A percentile compares a stretch with the other conserved stretches of the same genome.
phyloP scores from a whole-genome alignment of 2,888 invertebrate genomes.

The Sycophila texana region DNA sequence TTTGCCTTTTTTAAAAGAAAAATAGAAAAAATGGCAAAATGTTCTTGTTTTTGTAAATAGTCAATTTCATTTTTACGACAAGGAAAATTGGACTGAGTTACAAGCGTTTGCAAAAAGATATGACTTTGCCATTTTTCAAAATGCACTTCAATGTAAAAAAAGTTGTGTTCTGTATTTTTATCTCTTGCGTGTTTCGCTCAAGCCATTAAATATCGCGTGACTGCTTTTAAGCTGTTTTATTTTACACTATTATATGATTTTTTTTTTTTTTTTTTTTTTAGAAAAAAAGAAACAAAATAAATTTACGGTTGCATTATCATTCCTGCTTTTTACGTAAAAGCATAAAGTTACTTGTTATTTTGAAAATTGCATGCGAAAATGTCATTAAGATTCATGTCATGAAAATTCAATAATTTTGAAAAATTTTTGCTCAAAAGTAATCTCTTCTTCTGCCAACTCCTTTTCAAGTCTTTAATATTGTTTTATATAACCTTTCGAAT shows the following conservation, averaged over 20 bases:
- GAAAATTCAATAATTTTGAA: too few species aligned
- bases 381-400: too few species aligned
- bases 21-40: too few species aligned
- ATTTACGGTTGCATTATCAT: constrained; percentile 5
- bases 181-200: constrained; percentile 8
- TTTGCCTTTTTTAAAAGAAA: not conserved
- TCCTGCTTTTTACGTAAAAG: not conserved
- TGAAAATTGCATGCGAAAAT: not conserved
- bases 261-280: constrained; percentile 29
- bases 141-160: constrained; percentile 25
- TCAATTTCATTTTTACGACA: too few species aligned
- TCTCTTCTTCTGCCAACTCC: not conserved
- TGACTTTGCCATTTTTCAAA: constrained; percentile 9
- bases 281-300: too few species aligned
- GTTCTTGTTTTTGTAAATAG: too few species aligned
- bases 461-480: not conserved
- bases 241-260: constrained; percentile 18
- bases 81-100: too few species aligned
- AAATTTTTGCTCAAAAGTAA: too few species aligned
- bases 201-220: constrained; percentile 35
- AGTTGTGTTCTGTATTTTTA: constrained; percentile 18
- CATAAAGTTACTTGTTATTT: not conserved
- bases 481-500: too few species aligned
- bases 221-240: constrained; percentile 19
- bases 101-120: too few species aligned